Percentiles rank a stretch among this genome's conserved stretches.
These are phyloP conservation scores for Cistogaster globosa DNA, from an alignment of 2,888 invertebrate species.

Conservation along the genomic window DNA sequence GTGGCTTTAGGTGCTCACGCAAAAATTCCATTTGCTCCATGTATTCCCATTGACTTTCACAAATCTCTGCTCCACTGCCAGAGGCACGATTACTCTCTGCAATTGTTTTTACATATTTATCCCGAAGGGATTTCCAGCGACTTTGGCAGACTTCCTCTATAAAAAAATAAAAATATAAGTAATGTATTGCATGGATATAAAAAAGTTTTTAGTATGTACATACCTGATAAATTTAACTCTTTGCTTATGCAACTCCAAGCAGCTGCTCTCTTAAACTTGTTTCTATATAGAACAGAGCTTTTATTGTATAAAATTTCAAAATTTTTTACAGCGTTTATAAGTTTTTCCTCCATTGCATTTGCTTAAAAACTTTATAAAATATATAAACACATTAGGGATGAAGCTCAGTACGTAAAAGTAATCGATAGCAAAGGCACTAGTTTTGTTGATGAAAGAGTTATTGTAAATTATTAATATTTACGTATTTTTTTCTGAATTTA, in stretches of 20 bases:
- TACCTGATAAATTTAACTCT: conserved; percentile 15
- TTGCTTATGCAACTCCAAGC: background rate
- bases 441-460: background rate
- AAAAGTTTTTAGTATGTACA: background rate
- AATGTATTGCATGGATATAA: background rate
- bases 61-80: background rate
- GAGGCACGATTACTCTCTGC: background rate
- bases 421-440: background rate
- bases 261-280: conserved; percentile 16
- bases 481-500: background rate
- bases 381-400: conserved; percentile 5
- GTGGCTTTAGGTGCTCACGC: too few species aligned
- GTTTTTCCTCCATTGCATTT: conserved; percentile 9
- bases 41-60: too few species aligned
- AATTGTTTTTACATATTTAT: background rate
- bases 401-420: background rate
- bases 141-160: conserved; percentile 5
- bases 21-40: too few species aligned
- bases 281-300: background rate
- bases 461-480: background rate
- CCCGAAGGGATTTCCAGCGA: background rate
- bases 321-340: conserved; percentile 9
- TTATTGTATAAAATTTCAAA: conserved; percentile 1
- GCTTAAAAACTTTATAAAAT: background rate
- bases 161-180: background rate